Base-by-base conservation (phyloP, 2,797 vertebrate species). In the Chelidonichthys spinosus region DNA sequence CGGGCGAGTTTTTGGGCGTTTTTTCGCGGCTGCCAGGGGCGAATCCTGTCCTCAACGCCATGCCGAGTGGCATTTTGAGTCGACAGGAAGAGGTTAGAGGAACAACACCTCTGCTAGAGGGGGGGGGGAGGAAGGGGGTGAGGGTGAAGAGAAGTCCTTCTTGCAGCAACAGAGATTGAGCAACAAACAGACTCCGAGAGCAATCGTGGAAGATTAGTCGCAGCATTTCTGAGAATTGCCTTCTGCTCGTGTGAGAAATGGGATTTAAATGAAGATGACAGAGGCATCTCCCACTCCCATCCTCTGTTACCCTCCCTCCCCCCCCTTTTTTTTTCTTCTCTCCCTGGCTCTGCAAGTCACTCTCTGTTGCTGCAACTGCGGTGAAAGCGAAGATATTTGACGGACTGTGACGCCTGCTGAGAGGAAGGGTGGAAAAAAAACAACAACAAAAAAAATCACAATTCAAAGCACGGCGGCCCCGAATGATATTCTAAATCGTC, bases 61-160 rank as follows among this genome's bases (percentile, higher is more conserved):
- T 44, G 74, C 43, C 68, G 49, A 83, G 76, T 69, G 74, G 86
- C 81, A 83, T 84, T 87, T 67, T 72, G 77, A 62, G 79, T 73
- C 73, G 59, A 80, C 83, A 90, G 88, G 89, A 91, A 90, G 87
- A 89, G 87, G 87, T 88, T 90, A 87, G 58, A 71, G 82, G 69
- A 64, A 36, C 61, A 77, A 76, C 82, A 87, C 73, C 76, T 85
- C 76, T 0, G 52, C 50, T 15, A 3, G 52, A 14, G 35, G 35
- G 42, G 33, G 11, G 0, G 10, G 32, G 36, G 62, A 36, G 33
- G 72, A 78, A 25, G 25, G n/a, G 11, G n/a, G 36, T 32, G 35
- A 2, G 1, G 13, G n/a, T n/a, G 63, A n/a, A 25, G 72, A 78
- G 17, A 14, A 15, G 18, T 11, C 46, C 47, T 50, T 14, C 36